Percentiles rank a stretch among this genome's conserved stretches.
Conservation (phyloP, 2,113 vertebrate species). For the Tenrec ecaudatus region DNA sequence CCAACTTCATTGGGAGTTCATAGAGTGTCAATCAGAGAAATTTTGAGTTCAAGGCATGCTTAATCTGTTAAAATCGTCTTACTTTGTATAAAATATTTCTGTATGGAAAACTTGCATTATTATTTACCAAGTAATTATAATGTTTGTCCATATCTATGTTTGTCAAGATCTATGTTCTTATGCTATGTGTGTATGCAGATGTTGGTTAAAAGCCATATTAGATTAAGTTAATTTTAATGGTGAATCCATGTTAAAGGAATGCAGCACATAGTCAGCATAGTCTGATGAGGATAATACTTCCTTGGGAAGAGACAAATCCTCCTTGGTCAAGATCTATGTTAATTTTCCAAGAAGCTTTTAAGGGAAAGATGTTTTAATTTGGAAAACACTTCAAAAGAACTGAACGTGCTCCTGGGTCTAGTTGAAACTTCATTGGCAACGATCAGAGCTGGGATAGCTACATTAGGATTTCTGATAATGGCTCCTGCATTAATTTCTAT, state of each 20-base stretch:
- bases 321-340: conserved; percentile 76
- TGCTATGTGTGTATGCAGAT: not conserved
- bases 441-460: conserved; percentile 74
- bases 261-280: not conserved
- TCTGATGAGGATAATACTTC: not conserved
- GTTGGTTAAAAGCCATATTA: conserved; percentile 26
- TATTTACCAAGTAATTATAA: conserved; percentile 9
- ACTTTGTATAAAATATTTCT: conserved; percentile 8
- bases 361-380: conserved; percentile 78
- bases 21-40: not conserved
- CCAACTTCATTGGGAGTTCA: not conserved
- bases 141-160: not conserved
- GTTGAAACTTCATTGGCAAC: conserved; percentile 81
- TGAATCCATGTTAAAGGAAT: conserved; percentile 8
- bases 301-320: conserved; percentile 60
- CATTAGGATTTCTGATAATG: conserved; percentile 79
- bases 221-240: conserved; percentile 21
- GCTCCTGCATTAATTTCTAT: conserved; percentile 75
- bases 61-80: conserved; percentile 42
- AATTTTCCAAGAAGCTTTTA: conserved; percentile 81
- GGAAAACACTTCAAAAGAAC: conserved; percentile 74
- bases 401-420: conserved; percentile 74
- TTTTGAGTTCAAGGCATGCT: not conserved
- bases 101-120: not conserved
- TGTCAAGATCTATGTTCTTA: not conserved